Percentiles rank a stretch among this genome's conserved stretches.
phyloP scores from a whole-genome alignment of 1,140 invertebrate species.

The Heterodera carotae region DNA sequence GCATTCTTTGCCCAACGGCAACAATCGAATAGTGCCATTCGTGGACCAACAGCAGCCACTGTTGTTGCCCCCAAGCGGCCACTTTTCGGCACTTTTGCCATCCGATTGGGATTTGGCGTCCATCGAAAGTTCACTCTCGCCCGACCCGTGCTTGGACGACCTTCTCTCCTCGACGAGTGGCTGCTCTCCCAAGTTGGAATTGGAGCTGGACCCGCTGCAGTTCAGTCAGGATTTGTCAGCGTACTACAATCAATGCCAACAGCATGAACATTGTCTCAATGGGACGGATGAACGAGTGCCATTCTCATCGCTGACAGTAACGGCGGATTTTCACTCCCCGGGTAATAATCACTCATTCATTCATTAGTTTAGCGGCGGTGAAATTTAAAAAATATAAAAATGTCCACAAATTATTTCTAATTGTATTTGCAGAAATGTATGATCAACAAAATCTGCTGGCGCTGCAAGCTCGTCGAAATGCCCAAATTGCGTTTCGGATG shows the following conservation, averaged over 20 bases:
- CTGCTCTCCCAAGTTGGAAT: neutral
- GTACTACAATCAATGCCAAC: neutral
- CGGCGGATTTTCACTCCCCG: neutral
- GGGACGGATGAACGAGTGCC: neutral
- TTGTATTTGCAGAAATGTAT: too few species aligned
- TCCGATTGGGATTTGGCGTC: slow-evolving; percentile 2
- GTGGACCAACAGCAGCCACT: too few species aligned
- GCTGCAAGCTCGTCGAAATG: neutral
- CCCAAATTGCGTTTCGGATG: neutral
- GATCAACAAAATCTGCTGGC: neutral
- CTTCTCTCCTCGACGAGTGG: slow-evolving; percentile 6
- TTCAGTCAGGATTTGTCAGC: neutral
- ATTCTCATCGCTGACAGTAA: neutral
- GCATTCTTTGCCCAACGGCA: too few species aligned
- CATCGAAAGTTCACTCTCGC: slow-evolving; percentile 10
- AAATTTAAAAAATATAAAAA: too few species aligned
- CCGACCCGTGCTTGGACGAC: slow-evolving; percentile 8
- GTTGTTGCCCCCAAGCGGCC: neutral
- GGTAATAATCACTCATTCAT: too few species aligned
- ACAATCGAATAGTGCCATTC: neutral
- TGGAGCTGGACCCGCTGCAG: slow-evolving; percentile 6
- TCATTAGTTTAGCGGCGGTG: too few species aligned
- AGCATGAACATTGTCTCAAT: neutral
- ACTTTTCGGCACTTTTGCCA: neutral
- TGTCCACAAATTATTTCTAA: too few species aligned